Conservation (phyloP, 1,140 invertebrate species). For the Drosophila baimaii region DNA sequence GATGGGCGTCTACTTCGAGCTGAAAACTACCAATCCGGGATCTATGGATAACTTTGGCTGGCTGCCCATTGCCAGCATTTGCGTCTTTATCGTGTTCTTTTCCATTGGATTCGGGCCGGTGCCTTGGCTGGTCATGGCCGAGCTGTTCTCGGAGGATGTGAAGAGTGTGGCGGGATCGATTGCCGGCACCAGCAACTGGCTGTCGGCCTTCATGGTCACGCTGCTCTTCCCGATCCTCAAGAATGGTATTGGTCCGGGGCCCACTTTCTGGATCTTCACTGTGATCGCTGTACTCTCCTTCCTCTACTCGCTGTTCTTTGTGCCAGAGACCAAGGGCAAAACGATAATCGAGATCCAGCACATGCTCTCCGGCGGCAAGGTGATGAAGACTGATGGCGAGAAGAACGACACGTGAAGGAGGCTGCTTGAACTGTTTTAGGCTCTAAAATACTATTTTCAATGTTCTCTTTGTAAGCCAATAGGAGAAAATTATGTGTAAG, state of each 20-base stretch:
- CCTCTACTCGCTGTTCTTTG: slow-evolving; percentile 87
- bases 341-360: slow-evolving; percentile 87
- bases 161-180: slow-evolving; percentile 91
- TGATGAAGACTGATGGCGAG: slow-evolving; percentile 3
- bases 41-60: slow-evolving; percentile 85
- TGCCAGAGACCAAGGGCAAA: slow-evolving; percentile 90
- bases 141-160: slow-evolving; percentile 90
- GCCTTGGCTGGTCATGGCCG: slow-evolving; percentile 91
- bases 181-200: slow-evolving; percentile 91
- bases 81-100: slow-evolving; percentile 91
- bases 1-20: slow-evolving; percentile 88
- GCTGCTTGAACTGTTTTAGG: neutral
- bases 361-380: slow-evolving; percentile 57
- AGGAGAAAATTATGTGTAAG: slow-evolving; percentile 30
- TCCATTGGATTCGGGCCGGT: slow-evolving; percentile 92
- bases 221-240: slow-evolving; percentile 86
- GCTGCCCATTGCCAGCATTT: slow-evolving; percentile 90
- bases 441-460: slow-evolving; percentile 14
- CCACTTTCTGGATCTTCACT: slow-evolving; percentile 90
- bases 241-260: slow-evolving; percentile 85
- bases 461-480: slow-evolving; percentile 24
- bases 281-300: slow-evolving; percentile 88
- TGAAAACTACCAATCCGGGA: slow-evolving; percentile 80
- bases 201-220: slow-evolving; percentile 92
- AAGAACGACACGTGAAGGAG: slow-evolving; percentile 8